Evolutionary conservation across 2,113 vertebrate species (phyloP).

Genomic region (Turdus rufiventris): DNA sequence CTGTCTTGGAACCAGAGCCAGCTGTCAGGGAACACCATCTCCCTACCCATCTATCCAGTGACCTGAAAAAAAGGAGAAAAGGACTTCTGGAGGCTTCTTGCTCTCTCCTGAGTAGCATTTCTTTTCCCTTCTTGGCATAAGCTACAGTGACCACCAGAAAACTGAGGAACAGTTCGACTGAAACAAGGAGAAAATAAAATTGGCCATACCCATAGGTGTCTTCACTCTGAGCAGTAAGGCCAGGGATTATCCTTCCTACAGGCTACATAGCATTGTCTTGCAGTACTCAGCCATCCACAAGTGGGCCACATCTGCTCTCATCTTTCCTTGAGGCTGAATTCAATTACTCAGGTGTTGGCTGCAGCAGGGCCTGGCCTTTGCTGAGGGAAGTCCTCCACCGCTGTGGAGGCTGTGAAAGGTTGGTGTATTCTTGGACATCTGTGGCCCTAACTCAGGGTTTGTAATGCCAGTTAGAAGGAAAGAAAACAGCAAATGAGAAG

Average conservation of each 20-base stretch:
- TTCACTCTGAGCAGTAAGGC: neutral
- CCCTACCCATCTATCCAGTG: neutral
- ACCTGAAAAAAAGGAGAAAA: neutral
- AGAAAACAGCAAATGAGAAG: neutral
- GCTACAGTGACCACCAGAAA: neutral
- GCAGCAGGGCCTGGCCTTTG: neutral
- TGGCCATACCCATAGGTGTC: fast-evolving
- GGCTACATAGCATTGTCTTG: neutral
- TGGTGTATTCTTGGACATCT: neutral
- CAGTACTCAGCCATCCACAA: neutral
- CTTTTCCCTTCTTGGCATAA: neutral
- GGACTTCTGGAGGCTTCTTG: neutral
- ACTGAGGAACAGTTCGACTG: neutral
- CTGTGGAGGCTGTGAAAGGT: neutral
- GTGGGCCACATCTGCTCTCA: neutral
- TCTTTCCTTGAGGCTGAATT: neutral
- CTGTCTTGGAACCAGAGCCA: neutral
- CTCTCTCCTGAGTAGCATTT: neutral
- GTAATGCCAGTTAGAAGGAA: neutral
- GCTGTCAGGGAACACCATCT: neutral
- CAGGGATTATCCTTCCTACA: neutral
- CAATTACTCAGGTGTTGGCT: neutral
- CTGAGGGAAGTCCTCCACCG: neutral
- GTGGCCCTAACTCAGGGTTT: neutral
- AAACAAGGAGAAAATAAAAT: neutral